Evolutionary conservation across 37 sponge, comb jelly and placozoan genomes (phyloP).

Genomic region (Sycon ciliatum): DNA sequence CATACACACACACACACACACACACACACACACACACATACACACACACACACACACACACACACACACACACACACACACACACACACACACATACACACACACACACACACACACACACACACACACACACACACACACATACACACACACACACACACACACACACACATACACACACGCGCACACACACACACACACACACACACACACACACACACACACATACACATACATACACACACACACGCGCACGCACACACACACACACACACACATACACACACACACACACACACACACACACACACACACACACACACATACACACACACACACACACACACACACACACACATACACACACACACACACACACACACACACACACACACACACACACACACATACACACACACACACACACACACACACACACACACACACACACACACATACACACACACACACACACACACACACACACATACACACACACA

Average conservation of each 20-base stretch:
- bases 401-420: constrained; percentile 1
- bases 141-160: too few relatives aligned
- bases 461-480: constrained; percentile 5
- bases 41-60: too few relatives aligned
- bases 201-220: too few relatives aligned
- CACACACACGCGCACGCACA: not conserved
- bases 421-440: not conserved
- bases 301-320: constrained; percentile 26
- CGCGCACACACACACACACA: too few relatives aligned
- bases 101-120: too few relatives aligned
- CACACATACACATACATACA: not conserved
- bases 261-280: constrained; percentile 16
- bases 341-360: constrained; percentile 20
- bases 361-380: constrained; percentile 11
- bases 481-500: not conserved
- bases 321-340: constrained; percentile 23
- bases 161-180: too few relatives aligned
- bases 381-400: constrained; percentile 5
- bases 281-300: constrained; percentile 17
- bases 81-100: too few relatives aligned
- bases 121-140: too few relatives aligned
- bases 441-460: constrained; percentile 1
- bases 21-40: too few relatives aligned
- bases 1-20: too few relatives aligned
- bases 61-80: too few relatives aligned